Evolutionary conservation across 2,113 vertebrate genomes (phyloP).

Genomic region (Petroica traversi): DNA sequence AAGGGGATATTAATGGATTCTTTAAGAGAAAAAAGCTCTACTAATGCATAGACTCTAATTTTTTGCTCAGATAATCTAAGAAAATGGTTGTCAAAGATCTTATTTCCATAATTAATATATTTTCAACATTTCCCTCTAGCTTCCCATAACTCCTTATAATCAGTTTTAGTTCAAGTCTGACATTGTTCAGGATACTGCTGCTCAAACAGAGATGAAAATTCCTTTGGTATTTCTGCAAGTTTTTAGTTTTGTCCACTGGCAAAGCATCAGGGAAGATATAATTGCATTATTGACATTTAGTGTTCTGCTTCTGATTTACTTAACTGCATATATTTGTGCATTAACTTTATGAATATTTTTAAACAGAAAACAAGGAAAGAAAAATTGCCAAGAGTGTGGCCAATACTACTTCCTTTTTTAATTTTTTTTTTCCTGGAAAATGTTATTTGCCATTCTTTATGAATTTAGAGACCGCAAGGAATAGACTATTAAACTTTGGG

Average conservation of each 20-base stretch:
- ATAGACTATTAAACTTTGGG: neutral
- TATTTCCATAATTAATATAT: neutral
- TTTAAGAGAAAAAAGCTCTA: neutral
- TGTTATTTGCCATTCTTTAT: neutral
- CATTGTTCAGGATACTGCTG: neutral
- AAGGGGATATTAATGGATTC: accelerated
- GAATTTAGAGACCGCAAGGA: neutral
- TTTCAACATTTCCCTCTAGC: neutral
- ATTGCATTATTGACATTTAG: neutral
- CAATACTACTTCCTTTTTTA: neutral
- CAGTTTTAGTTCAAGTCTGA: neutral
- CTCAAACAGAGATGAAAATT: neutral
- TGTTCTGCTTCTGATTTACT: neutral
- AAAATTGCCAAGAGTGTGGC: neutral
- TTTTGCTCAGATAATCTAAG: neutral
- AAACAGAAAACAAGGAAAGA: neutral
- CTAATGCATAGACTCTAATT: neutral
- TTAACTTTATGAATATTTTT: neutral
- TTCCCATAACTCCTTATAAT: neutral
- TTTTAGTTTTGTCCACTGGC: neutral
- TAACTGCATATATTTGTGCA: neutral
- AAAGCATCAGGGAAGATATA: neutral
- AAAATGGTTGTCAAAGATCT: neutral
- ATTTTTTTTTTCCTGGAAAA: neutral
- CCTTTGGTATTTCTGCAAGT: neutral